Conservation (phyloP, 2,888 invertebrate species). For the Girardia tigrina region DNA sequence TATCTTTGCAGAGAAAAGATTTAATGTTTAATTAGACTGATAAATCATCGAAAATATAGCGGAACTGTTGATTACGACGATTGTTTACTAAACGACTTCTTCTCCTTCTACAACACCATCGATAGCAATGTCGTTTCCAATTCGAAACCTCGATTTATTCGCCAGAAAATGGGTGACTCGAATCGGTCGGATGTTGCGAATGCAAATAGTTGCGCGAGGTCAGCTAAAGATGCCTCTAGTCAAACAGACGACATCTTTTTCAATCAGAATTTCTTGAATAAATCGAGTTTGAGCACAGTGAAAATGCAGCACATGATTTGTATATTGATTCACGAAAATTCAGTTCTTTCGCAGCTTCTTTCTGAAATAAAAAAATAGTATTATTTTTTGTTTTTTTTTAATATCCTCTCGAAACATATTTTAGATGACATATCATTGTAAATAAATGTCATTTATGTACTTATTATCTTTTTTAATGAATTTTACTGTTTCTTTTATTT, state of each 20-base stretch:
- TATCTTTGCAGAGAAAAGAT: no score
- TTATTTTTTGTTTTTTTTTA: no score
- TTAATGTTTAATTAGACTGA: background rate
- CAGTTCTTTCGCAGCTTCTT: background rate
- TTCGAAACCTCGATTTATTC: background rate
- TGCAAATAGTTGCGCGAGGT: background rate
- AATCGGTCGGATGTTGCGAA: background rate
- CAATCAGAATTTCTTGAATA: background rate
- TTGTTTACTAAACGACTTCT: background rate
- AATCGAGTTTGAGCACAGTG: background rate
- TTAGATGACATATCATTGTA: no score
- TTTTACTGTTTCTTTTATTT: no score
- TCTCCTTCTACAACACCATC: background rate
- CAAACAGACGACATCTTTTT: background rate
- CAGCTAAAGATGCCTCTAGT: background rate
- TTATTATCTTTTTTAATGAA: no score
- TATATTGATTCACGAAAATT: background rate
- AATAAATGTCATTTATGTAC: no score
- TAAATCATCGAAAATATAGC: background rate
- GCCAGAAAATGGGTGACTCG: background rate
- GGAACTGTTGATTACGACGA: background rate
- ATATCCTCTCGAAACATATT: no score
- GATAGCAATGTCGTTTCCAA: background rate
- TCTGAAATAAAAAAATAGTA: background rate
- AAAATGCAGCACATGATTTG: constrained; percentile 13